Evolutionary conservation across 2,888 invertebrate species (phyloP).

Genomic region (Acronicta alni): DNA sequence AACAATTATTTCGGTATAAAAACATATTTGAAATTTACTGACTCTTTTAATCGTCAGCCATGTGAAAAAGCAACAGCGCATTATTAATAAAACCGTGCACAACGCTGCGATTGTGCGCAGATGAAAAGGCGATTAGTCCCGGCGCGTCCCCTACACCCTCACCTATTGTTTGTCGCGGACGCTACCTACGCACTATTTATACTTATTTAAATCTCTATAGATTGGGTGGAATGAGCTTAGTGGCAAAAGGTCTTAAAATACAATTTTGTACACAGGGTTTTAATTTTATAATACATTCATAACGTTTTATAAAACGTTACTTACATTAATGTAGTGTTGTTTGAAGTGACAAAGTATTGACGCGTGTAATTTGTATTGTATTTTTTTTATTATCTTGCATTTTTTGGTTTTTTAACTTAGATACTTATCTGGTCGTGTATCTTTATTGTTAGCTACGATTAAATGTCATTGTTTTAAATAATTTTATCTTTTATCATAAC

Average conservation of each 20-base stretch:
- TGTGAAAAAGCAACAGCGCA: conserved; percentile 65
- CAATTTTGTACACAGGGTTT: not conserved
- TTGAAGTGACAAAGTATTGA: no score
- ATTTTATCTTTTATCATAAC: no score
- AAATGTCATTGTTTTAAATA: no score
- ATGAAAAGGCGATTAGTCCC: conserved; percentile 63
- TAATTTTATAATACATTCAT: not conserved
- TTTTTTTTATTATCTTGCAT: no score
- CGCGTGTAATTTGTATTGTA: no score
- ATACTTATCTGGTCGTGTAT: no score
- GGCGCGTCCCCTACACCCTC: conserved; percentile 51
- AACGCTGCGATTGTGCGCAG: conserved; percentile 67
- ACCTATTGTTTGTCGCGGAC: conserved; percentile 68
- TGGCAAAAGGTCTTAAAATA: conserved; percentile 26
- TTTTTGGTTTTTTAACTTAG: no score
- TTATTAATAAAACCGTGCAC: conserved; percentile 81
- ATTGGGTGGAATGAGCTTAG: conserved; percentile 31
- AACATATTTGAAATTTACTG: conserved; percentile 52
- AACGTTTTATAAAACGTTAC: no score
- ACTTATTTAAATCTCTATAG: conserved; percentile 70
- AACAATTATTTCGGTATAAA: conserved; percentile 10
- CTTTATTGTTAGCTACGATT: no score
- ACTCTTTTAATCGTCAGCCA: conserved; percentile 58
- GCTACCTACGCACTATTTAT: conserved; percentile 67
- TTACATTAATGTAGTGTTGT: no score